Base-by-base conservation (phyloP, 2,888 invertebrate genomes). In the Endotricha flammealis region DNA sequence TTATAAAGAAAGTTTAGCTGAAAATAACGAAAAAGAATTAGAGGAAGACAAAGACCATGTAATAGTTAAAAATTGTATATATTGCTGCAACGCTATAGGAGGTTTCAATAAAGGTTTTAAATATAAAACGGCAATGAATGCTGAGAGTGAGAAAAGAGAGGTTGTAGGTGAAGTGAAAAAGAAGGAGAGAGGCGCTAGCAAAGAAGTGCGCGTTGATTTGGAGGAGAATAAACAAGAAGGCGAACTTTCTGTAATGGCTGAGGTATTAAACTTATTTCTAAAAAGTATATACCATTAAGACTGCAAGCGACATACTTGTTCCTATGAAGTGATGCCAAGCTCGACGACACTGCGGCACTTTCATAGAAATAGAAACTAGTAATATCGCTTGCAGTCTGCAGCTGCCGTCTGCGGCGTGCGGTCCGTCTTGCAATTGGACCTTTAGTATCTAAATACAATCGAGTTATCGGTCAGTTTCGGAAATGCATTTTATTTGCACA, bases 61-160 rank as follows among this genome's bases (percentile, higher is more conserved):
- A 38, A 50, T 30, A 29, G 32, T 32, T 35, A 36, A 25, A 13
- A 63, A 57, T 39, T 80, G 81, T 59, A 57, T 64, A 50, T 53
- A 57, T 55, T 81, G 82, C 53, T 64, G 62, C 46, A 63, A 64
- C 37, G 42, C 50, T 34, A 48, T 49, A 32, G 33, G 28, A 28
- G 25, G 46, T 32, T 12, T 54, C 16, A 47, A 45, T 20, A 53
- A 56, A 25, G 41, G 50, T 22, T 62, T 56, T 41, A 75, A 67
- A 54, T 57, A 72, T 29, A 77, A 48, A 37, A 58, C 57, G 10
- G 51, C 49, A 4, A 70, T 76, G 57, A 53, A 68, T 29, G 57
- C 57, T 29, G 56, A 58, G 23, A 48, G 38, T 27, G 16, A 53
- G 46, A 6, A 48, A 47, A 7, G 49, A 42, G 10, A 39, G 28